These are phyloP conservation scores for Thelaira solivaga DNA, from an alignment of 2,888 invertebrate genomes.

Conservation along the genomic window DNA sequence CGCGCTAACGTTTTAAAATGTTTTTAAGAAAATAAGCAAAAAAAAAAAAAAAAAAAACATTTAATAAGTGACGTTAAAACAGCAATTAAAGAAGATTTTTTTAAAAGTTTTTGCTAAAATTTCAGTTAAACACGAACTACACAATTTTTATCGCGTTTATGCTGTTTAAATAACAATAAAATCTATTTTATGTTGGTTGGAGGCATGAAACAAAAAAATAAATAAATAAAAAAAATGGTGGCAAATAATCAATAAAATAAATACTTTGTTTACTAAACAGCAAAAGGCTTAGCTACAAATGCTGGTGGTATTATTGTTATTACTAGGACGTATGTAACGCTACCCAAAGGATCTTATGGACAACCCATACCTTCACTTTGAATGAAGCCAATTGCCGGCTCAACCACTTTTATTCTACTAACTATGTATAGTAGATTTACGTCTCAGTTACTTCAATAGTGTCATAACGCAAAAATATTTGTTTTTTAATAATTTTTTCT, in stretches of 20 bases:
- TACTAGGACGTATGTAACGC: neutral
- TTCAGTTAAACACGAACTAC: constrained; percentile 36
- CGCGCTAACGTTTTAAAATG: neutral
- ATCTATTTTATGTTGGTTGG: neutral
- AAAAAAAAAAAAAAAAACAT: neutral
- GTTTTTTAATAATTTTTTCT: too few relatives aligned
- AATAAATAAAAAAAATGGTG: too few relatives aligned
- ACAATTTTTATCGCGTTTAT: constrained; percentile 31
- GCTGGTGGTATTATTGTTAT: neutral
- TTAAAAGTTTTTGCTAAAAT: neutral
- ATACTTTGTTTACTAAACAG: neutral
- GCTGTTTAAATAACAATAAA: constrained; percentile 37
- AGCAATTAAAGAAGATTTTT: constrained; percentile 35
- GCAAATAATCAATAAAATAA: constrained; percentile 35
- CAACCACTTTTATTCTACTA: too few relatives aligned
- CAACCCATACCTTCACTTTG: too few relatives aligned
- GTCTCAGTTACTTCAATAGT: too few relatives aligned
- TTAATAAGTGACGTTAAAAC: constrained; percentile 38
- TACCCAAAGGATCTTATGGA: too few relatives aligned
- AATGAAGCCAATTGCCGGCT: too few relatives aligned
- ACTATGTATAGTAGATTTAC: too few relatives aligned
- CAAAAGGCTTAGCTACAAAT: neutral
- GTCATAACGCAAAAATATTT: too few relatives aligned
- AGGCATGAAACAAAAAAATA: constrained; percentile 8
- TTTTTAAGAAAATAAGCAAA: neutral